Evolutionary conservation across 2,888 invertebrate genomes (phyloP).

Genomic region (Coelopa pilipes): DNA sequence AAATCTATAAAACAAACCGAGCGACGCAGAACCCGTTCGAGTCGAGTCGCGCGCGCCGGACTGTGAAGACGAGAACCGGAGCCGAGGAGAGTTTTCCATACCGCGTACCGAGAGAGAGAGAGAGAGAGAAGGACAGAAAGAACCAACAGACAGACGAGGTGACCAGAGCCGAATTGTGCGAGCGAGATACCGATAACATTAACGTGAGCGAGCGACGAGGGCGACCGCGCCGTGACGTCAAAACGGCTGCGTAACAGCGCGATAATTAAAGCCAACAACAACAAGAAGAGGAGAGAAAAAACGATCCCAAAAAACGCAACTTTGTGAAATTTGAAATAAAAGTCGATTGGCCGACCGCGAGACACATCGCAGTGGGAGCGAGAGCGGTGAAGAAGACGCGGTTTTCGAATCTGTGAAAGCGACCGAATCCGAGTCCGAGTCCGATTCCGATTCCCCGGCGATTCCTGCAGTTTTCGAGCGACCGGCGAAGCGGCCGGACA

Average conservation of each 20-base stretch:
- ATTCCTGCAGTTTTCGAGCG: no score
- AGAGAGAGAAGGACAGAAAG: background rate
- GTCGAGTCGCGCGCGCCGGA: slow-evolving; percentile 43
- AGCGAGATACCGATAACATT: slow-evolving; percentile 40
- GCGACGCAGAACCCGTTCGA: slow-evolving; percentile 39
- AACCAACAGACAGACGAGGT: background rate
- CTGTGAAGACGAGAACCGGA: slow-evolving; percentile 35
- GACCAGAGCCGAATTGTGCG: slow-evolving; percentile 26
- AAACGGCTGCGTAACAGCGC: background rate
- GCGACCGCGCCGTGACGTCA: background rate
- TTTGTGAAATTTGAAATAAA: no score
- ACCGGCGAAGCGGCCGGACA: no score
- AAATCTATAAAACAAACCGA: slow-evolving; percentile 47
- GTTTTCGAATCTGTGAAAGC: no score
- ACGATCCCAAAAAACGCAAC: no score
- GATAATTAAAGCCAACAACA: background rate
- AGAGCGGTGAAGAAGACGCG: no score
- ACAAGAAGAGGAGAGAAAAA: background rate
- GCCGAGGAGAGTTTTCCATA: background rate
- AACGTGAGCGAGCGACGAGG: background rate
- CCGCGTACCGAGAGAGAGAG: background rate
- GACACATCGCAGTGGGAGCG: no score
- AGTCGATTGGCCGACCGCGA: no score
- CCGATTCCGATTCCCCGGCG: no score
- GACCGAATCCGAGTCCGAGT: no score